A percentile compares a stretch with the other conserved stretches of the same genome.
phyloP scores from a whole-genome alignment of 2,113 vertebrate genomes.

The Phycodurus eques region DNA sequence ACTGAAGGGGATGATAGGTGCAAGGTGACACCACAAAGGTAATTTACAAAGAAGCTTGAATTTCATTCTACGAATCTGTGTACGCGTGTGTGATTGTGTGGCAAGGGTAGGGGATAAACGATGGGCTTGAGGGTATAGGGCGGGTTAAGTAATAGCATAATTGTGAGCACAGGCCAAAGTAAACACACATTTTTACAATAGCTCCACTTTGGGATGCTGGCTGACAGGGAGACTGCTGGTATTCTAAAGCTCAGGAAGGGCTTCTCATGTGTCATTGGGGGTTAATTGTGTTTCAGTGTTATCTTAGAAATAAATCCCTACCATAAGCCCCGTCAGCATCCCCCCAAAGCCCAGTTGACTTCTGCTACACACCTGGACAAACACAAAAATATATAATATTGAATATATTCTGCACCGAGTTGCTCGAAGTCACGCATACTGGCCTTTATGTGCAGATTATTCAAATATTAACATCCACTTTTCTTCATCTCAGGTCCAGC shows the following conservation, averaged over 20 bases:
- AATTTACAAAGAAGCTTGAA: constrained; percentile 44
- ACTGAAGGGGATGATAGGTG: constrained; percentile 4
- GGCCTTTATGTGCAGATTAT: background rate
- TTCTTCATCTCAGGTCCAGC: background rate
- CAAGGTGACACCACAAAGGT: constrained; percentile 35
- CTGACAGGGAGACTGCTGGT: constrained; percentile 52
- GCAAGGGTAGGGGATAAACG: background rate
- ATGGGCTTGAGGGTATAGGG: background rate
- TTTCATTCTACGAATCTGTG: constrained; percentile 27
- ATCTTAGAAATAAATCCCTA: constrained; percentile 71
- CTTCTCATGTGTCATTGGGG: constrained; percentile 61
- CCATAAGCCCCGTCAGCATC: constrained; percentile 35
- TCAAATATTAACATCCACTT: background rate
- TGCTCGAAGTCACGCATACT: constrained; percentile 9
- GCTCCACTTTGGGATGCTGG: constrained; percentile 47
- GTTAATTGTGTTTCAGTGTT: constrained; percentile 75
- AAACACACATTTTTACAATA: constrained; percentile 68
- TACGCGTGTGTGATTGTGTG: constrained; percentile 5
- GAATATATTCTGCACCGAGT: background rate
- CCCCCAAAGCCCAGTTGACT: constrained; percentile 11
- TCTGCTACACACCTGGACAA: constrained; percentile 64
- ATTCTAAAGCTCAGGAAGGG: constrained; percentile 53
- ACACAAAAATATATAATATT: constrained; percentile 52
- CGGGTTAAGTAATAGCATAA: constrained; percentile 33
- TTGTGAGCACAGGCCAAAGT: constrained; percentile 55